Evolutionary conservation across 1,140 invertebrate species (phyloP), one percentile per base, ranked within the genome.

Genomic region (Vanessa tameamea): DNA sequence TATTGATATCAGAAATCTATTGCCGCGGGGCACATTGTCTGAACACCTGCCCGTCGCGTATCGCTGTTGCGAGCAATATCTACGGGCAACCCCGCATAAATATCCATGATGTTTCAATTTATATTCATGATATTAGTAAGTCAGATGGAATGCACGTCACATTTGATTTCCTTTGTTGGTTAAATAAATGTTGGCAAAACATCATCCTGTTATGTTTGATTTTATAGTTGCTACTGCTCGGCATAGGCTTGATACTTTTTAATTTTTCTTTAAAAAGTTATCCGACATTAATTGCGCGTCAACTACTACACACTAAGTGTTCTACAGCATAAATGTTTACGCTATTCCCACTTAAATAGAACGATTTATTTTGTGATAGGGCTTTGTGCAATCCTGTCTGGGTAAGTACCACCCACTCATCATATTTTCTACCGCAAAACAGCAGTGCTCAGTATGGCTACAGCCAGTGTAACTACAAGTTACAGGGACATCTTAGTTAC

Each of bases 121-220:
- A 92, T 92, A 92, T 92, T 92, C 90, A 92, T 92, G 88, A 89
- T 92, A 92, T 91, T 92, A 90, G 90, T 92, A 88, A 89, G 82
- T 89, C 87, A 85, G 85, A 91, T 77, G 88, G 88, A 90, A 92
- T 90, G 81, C 82, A 84, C 82, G 87, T 89, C 89, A 90, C 88
- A 86, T 89, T 88, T 88, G 87, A 92, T 92, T 91, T 83, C 82
- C 87, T 92, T 91, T 91, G 89, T 91, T 86, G 83, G 75, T 78
- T 79, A 84, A 85, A 87, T 61, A 61, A 61, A 61, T 61, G 31
- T 61, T 37, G 57, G 57, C 15, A 43, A 61, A 61, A 61, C 14
- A 9, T 26, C 20, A 23, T 57, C 23, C 16, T 3, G 14, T 37
- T 61, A 15, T 61, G 9, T 37, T n/a, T 43, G 7, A 43, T 43